phyloP scores from a whole-genome alignment of 2,888 invertebrate species.

The Euzophera pinguis region DNA sequence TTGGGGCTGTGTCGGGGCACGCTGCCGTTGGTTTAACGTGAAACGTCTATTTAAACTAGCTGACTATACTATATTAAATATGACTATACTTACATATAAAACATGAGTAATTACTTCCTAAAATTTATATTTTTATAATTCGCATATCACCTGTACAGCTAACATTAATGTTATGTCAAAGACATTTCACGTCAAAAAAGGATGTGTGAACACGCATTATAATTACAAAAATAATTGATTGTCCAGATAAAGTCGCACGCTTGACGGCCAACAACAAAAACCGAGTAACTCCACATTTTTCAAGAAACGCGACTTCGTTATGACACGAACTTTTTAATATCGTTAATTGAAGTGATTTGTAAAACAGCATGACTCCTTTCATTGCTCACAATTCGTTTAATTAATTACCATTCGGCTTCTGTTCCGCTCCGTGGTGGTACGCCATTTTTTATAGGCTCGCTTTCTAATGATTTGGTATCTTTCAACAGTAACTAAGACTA shows the following conservation, averaged over 20 bases:
- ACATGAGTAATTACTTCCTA: no score
- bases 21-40: no score
- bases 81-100: no score
- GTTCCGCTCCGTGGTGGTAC: slow-evolving; percentile 58
- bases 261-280: slow-evolving; percentile 40
- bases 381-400: slow-evolving; percentile 78
- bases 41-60: no score
- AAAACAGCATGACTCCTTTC: slow-evolving; percentile 80
- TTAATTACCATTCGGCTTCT: slow-evolving; percentile 78
- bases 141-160: no score
- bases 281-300: slow-evolving; percentile 38
- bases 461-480: slow-evolving; percentile 41
- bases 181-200: not conserved
- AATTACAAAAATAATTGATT: slow-evolving; percentile 16
- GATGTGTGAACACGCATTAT: slow-evolving; percentile 12
- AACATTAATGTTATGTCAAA: not conserved
- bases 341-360: slow-evolving; percentile 80
- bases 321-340: slow-evolving; percentile 75
- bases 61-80: no score
- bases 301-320: slow-evolving; percentile 51
- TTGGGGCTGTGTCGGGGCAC: no score
- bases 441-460: slow-evolving; percentile 62
- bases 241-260: slow-evolving; percentile 66
- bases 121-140: no score
- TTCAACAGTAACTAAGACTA: slow-evolving; percentile 15